Percentiles rank a stretch among this genome's conserved stretches.
Evolutionary conservation across 2,113 vertebrate genomes (phyloP).

Genomic region (Neolamprologus hecqui): DNA sequence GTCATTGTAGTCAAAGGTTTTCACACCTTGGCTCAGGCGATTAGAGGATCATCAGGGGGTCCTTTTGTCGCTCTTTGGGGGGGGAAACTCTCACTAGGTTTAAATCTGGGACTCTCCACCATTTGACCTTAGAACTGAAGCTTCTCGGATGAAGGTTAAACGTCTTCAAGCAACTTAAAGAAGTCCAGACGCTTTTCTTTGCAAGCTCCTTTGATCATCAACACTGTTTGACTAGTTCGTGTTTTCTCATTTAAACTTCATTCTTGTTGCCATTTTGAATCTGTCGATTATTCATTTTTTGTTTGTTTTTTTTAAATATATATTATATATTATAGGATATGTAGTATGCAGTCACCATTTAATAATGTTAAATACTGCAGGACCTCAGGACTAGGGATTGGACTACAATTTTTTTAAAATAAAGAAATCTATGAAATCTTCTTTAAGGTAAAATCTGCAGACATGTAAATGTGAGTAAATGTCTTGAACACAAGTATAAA

Average conservation of each 20-base stretch:
- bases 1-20: too few relatives aligned
- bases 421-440: accelerated
- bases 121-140: too few relatives aligned
- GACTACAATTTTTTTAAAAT: neutral
- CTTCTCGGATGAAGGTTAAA: too few relatives aligned
- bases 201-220: neutral
- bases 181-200: too few relatives aligned
- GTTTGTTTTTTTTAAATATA: accelerated
- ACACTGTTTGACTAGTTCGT: neutral
- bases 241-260: neutral
- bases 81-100: accelerated
- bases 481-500: neutral
- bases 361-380: neutral
- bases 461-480: neutral
- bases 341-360: neutral
- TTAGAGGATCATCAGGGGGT: accelerated
- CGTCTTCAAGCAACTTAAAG: too few relatives aligned
- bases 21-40: too few relatives aligned
- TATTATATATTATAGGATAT: neutral
- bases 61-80: too few relatives aligned
- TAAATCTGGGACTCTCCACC: accelerated
- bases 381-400: neutral
- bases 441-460: neutral
- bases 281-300: neutral
- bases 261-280: neutral